A percentile compares a stretch with the other conserved stretches of the same genome.
Evolutionary conservation across 2,888 invertebrate genomes (phyloP).

Genomic region (Syrphus vitripennis): DNA sequence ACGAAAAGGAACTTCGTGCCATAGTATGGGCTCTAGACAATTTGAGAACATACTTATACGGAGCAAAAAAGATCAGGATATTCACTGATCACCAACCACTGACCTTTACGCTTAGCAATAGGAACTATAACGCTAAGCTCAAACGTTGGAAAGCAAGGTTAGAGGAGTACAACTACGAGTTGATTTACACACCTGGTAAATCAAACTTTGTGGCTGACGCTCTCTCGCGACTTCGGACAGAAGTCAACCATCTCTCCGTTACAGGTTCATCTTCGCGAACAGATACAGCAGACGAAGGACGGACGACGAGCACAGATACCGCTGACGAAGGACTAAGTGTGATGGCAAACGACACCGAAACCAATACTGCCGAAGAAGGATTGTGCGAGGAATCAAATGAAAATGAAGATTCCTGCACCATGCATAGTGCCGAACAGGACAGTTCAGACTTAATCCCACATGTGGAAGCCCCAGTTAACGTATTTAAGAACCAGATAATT

Average conservation of each 20-base stretch:
- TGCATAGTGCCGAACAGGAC: constrained; percentile 42
- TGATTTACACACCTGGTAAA: too few relatives aligned
- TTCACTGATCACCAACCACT: constrained; percentile 41
- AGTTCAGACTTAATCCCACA: too few relatives aligned
- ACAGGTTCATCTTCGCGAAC: too few relatives aligned
- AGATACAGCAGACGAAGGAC: not conserved
- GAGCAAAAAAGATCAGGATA: constrained; percentile 28
- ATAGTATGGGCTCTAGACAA: constrained; percentile 4
- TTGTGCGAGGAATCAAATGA: not conserved
- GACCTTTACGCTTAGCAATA: constrained; percentile 23
- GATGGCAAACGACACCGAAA: too few relatives aligned
- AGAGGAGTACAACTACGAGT: too few relatives aligned
- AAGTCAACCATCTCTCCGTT: too few relatives aligned
- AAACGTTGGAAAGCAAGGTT: constrained; percentile 42
- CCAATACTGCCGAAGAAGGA: not conserved
- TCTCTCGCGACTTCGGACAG: constrained; percentile 12
- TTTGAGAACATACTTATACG: constrained; percentile 13
- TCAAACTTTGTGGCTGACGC: constrained; percentile 27
- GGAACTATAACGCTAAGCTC: constrained; percentile 45
- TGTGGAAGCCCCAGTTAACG: constrained; percentile 33
- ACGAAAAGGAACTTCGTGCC: not conserved
- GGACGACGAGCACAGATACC: not conserved
- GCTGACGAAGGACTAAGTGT: not conserved
- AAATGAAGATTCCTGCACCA: constrained; percentile 8
- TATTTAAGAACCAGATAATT: constrained; percentile 2